Base-by-base conservation (phyloP, 2,113 vertebrate species). In the Cichladusa arquata region DNA sequence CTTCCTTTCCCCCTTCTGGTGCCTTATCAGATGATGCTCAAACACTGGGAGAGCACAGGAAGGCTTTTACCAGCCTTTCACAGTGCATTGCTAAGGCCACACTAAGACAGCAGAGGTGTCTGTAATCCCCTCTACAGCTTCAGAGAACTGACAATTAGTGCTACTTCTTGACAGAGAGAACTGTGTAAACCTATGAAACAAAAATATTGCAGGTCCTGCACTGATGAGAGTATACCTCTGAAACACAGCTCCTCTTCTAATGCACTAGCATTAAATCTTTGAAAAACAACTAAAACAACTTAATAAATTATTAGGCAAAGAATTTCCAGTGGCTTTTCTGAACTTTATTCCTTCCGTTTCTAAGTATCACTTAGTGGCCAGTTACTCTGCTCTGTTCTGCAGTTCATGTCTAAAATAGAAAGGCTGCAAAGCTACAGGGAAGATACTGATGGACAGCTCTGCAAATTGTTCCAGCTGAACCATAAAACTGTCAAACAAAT, bases 401-500 rank as follows among this genome's bases (percentile, higher is more conserved):
- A 86, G 65, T 24, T 57, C 64, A 60, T 18, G 34, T 96, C 89
- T 85, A 94, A 97, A 97, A 97, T 94, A 97, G 95, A 95, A 95
- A 82, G 70, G 60, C 62, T 90, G 71, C 28, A 92, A 92, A 96
- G 87, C 95, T 90, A 66, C 6, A 0, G 88, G 95, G 89, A 95
- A 88, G 82, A 88, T 66, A 76, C 33, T 96, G 96, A 96, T 58
- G n/a, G 97, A 97, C 93, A 95, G 95, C 33, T 96, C n/a, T 96
- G 95, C 62, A 95, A 96, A 97, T 96, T 88, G 91, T 88, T 97
- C 77, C 95, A 97, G 22, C 77, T 96, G 95, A 97, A 97, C 92
- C 95, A 94, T 96, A 95, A 97, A 97, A 85, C 95, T 97, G 97
- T 97, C 96, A 97, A 95, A 96, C 20, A 96, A 93, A 97, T 97